phyloP scores from a whole-genome alignment of 1,140 invertebrate genomes.

The Drosophila sp. region DNA sequence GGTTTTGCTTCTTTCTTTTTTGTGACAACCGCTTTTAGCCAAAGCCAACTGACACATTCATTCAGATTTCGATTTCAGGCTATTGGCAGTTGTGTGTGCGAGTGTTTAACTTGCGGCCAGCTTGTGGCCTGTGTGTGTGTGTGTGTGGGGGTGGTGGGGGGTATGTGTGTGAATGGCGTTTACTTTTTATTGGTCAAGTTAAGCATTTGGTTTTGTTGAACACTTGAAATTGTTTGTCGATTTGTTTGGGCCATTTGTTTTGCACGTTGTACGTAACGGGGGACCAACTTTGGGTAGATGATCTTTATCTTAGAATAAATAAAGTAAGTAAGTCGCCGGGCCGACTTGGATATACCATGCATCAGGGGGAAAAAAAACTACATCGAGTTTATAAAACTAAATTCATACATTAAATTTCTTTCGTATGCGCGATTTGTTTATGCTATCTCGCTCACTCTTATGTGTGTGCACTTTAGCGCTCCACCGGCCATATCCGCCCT shows the following conservation, averaged over 20 bases:
- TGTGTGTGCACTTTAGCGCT: too few relatives aligned
- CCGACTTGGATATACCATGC: too few relatives aligned
- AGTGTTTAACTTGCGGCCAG: constrained; percentile 26
- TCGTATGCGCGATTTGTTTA: too few relatives aligned
- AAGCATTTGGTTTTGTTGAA: constrained; percentile 46
- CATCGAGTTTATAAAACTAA: too few relatives aligned
- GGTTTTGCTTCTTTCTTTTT: neutral
- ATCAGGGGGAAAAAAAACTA: too few relatives aligned
- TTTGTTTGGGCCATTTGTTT: constrained; percentile 48
- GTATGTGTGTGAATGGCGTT: constrained; percentile 41
- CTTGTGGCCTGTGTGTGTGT: constrained; percentile 25
- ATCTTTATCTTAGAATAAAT: constrained; percentile 4
- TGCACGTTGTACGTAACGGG: constrained; percentile 30
- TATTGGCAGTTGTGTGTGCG: constrained; percentile 11
- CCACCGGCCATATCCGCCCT: too few relatives aligned
- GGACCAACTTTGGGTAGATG: constrained; percentile 9
- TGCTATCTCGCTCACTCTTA: too few relatives aligned
- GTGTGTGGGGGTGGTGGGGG: constrained; percentile 10
- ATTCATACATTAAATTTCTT: too few relatives aligned
- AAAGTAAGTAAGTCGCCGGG: too few relatives aligned
- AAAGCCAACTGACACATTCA: constrained; percentile 58
- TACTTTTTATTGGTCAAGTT: constrained; percentile 63
- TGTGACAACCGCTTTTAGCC: constrained; percentile 43
- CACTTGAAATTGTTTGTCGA: constrained; percentile 56
- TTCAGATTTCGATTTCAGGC: constrained; percentile 35